Conservation (phyloP, 2,113 vertebrate species). For the Trematocara zebra region DNA sequence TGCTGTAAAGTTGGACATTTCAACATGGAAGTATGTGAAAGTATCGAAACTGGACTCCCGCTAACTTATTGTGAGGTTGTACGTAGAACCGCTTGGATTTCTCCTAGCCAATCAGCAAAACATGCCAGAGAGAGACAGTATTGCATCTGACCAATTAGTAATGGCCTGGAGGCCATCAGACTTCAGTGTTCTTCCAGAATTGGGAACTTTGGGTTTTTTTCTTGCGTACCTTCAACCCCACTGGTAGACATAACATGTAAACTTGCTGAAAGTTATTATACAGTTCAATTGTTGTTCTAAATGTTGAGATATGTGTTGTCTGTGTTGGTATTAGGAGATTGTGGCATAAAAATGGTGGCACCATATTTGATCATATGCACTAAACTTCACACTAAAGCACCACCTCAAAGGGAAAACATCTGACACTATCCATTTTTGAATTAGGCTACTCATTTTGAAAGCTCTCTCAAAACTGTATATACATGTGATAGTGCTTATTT, state of each 20-base stretch:
- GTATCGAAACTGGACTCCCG: neutral
- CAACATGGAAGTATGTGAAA: neutral
- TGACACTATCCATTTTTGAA: neutral
- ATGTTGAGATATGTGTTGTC: neutral
- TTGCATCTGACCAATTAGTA: neutral
- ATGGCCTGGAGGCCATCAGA: neutral
- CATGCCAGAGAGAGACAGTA: neutral
- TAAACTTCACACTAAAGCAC: neutral
- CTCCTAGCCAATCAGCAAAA: neutral
- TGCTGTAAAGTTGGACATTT: neutral
- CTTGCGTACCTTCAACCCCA: neutral
- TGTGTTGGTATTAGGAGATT: neutral
- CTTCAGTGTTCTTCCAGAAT: neutral
- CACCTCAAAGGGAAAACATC: neutral
- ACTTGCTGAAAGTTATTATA: neutral
- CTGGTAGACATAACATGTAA: neutral
- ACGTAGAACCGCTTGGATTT: neutral
- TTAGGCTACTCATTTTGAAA: neutral
- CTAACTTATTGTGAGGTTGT: neutral
- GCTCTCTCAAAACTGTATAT: neutral
- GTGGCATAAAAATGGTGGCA: neutral
- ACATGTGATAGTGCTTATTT: neutral
- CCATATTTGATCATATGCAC: neutral
- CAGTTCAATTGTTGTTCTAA: neutral
- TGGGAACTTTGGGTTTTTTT: accelerated